Evolutionary conservation across 2,797 vertebrate species (phyloP).

Genomic region (Tokudaia tokunoshimensis): DNA sequence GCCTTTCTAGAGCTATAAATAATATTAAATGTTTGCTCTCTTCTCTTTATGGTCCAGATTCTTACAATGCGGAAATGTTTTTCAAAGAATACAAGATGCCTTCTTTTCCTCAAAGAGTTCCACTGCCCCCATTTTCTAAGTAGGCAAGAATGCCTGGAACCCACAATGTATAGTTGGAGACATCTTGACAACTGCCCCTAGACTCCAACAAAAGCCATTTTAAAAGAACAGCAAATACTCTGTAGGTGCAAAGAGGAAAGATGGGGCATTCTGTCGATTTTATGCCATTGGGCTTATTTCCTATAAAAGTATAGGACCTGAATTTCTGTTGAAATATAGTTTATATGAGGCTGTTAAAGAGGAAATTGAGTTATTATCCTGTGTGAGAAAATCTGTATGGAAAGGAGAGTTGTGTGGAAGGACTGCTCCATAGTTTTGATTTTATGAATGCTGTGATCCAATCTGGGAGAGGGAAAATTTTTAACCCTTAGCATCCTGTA

Average conservation of each 20-base stretch:
- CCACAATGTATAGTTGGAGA: background rate
- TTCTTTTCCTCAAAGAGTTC: background rate
- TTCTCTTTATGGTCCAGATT: background rate
- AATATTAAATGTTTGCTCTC: conserved; percentile 28
- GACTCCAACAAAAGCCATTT: background rate
- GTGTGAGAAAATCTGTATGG: background rate
- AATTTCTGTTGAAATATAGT: conserved; percentile 49
- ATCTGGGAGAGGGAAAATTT: background rate
- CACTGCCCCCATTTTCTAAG: background rate
- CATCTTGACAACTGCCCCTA: background rate
- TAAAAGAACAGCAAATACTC: background rate
- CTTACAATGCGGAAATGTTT: background rate
- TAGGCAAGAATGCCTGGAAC: background rate
- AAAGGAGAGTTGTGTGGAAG: conserved; percentile 14
- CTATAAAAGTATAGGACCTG: conserved; percentile 3
- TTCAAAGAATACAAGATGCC: background rate
- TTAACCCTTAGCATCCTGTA: background rate
- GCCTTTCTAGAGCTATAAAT: background rate
- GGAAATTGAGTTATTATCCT: conserved; percentile 17
- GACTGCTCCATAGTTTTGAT: background rate
- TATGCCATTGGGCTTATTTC: conserved; percentile 10
- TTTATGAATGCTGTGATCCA: conserved; percentile 12
- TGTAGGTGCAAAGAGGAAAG: background rate
- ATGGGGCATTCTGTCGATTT: background rate
- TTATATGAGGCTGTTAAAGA: background rate